A percentile compares a stretch with the other conserved stretches of the same genome.
Conservation (phyloP, 2,113 vertebrate species). For the Turdus rufiventris region DNA sequence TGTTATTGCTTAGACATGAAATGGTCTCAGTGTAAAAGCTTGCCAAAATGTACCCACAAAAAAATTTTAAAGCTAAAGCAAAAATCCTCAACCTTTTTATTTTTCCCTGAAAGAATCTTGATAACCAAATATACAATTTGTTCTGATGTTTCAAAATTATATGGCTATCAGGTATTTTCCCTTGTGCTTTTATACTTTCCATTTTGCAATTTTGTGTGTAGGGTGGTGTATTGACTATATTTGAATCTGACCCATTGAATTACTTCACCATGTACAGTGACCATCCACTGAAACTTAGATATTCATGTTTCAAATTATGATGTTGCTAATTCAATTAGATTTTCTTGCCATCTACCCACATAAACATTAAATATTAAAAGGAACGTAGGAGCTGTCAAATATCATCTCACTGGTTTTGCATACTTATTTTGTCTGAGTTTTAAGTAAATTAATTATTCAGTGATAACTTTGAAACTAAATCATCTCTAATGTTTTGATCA, state of each 20-base stretch:
- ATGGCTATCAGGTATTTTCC: not conserved
- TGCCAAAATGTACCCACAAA: not conserved
- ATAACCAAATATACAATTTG: not conserved
- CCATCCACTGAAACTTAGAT: not conserved
- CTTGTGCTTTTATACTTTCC: not conserved
- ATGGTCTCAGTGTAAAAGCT: not conserved
- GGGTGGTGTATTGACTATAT: not conserved
- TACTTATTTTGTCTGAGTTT: not conserved
- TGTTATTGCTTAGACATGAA: not conserved
- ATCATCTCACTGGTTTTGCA: not conserved
- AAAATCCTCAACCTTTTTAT: not conserved
- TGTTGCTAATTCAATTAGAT: not conserved
- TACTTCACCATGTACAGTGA: not conserved
- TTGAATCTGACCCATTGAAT: not conserved
- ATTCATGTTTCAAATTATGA: not conserved
- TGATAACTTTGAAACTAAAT: not conserved
- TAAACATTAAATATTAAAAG: not conserved
- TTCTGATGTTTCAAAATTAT: not conserved
- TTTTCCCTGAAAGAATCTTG: not conserved
- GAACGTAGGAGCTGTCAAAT: not conserved
- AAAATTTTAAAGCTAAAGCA: not conserved
- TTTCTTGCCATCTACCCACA: not conserved
- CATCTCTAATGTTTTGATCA: not conserved
- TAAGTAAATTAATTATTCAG: not conserved
- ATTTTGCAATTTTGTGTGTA: not conserved